Evolutionary conservation across 2,797 vertebrate genomes (phyloP).

Genomic region (Philypnodon macrostomus): DNA sequence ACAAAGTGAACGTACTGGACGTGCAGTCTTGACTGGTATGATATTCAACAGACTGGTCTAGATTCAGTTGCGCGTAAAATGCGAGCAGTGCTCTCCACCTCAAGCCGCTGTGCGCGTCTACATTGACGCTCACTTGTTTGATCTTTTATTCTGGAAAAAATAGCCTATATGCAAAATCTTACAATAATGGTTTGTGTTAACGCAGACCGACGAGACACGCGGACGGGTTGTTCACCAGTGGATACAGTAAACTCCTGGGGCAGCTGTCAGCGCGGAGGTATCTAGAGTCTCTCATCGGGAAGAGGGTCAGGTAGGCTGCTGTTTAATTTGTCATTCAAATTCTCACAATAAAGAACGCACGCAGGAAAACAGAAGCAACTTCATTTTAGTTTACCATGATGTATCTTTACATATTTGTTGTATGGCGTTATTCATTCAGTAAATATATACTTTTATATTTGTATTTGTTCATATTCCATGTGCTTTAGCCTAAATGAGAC

Average conservation of each 20-base stretch:
- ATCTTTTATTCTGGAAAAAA: not conserved
- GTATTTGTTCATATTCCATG: too few relatives aligned
- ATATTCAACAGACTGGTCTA: too few relatives aligned
- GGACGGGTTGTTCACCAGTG: slow-evolving; percentile 93
- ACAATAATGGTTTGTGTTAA: not conserved
- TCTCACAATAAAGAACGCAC: too few relatives aligned
- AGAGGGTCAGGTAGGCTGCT: slow-evolving; percentile 84
- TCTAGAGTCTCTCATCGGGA: slow-evolving; percentile 92
- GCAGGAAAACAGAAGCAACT: too few relatives aligned
- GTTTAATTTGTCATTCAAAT: not conserved
- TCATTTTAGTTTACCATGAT: too few relatives aligned
- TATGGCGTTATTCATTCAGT: too few relatives aligned
- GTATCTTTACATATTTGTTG: too few relatives aligned
- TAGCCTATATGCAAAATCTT: too few relatives aligned
- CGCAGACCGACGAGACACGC: slow-evolving; percentile 88
- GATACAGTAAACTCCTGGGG: slow-evolving; percentile 92
- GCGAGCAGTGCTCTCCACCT: not conserved
- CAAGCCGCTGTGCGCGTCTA: not conserved
- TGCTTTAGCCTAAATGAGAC: too few relatives aligned
- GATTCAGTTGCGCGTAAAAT: not conserved
- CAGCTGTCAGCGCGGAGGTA: slow-evolving; percentile 91
- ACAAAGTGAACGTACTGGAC: too few relatives aligned
- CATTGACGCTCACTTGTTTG: not conserved
- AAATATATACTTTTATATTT: too few relatives aligned
- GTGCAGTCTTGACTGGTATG: too few relatives aligned